A percentile compares a stretch with the other conserved stretches of the same genome.
Evolutionary conservation across 2,888 invertebrate species (phyloP).

Genomic region (Trichacis sp.): DNA sequence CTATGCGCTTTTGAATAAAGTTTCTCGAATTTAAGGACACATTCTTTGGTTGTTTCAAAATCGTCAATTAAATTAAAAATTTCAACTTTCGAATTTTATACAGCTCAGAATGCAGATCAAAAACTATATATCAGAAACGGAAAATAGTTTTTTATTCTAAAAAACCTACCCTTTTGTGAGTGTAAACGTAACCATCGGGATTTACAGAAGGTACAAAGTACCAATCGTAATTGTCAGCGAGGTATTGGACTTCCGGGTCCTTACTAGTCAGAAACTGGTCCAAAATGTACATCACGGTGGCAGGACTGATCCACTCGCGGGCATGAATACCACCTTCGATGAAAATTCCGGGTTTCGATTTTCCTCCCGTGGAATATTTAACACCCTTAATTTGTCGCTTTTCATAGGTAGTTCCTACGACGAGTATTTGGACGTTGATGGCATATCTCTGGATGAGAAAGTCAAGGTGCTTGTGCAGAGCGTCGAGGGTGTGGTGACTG

Average conservation of each 20-base stretch:
- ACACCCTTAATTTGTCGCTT: constrained; percentile 44
- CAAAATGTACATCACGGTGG: constrained; percentile 75
- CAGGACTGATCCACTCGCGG: constrained; percentile 82
- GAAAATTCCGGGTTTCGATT: constrained; percentile 72
- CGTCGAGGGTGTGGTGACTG: constrained; percentile 72
- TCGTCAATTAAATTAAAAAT: too few species aligned
- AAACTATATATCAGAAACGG: too few species aligned
- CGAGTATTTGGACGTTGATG: constrained; percentile 27
- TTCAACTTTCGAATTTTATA: background rate
- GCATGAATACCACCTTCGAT: constrained; percentile 78
- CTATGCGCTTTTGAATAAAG: too few species aligned
- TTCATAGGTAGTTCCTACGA: constrained; percentile 35
- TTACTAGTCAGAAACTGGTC: constrained; percentile 75
- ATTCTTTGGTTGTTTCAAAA: too few species aligned
- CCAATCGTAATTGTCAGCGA: constrained; percentile 77
- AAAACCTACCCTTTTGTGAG: constrained; percentile 71
- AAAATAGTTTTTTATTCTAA: too few species aligned
- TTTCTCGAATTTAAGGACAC: too few species aligned
- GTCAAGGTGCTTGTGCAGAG: constrained; percentile 73
- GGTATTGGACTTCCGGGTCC: constrained; percentile 69
- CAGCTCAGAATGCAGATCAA: too few species aligned
- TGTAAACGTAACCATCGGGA: constrained; percentile 82
- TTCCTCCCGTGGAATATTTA: constrained; percentile 58
- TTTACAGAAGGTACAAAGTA: constrained; percentile 82
- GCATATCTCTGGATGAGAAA: constrained; percentile 69